A percentile compares a stretch with the other conserved stretches of the same genome.
These are phyloP conservation scores for Archocentrus centrarchus DNA, from an alignment of 2,113 vertebrate species.

Conservation along the genomic window DNA sequence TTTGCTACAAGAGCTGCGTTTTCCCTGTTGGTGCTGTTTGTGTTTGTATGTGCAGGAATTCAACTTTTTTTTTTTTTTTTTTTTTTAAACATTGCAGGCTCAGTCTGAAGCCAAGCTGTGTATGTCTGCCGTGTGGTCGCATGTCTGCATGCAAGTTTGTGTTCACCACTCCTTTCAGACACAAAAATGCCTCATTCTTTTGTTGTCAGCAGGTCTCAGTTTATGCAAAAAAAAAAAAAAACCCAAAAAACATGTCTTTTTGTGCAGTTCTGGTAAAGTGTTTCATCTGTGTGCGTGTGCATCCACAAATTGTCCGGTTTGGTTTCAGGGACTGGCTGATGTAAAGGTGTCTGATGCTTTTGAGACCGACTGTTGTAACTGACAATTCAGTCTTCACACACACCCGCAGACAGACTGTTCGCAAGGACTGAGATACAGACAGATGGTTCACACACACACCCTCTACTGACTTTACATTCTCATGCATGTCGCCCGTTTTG, in stretches of 20 bases:
- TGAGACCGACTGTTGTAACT: slow-evolving; percentile 43
- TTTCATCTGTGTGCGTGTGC: slow-evolving; percentile 9
- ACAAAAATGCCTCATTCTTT: slow-evolving; percentile 16
- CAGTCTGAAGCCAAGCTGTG: slow-evolving; percentile 20
- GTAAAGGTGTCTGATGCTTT: slow-evolving; percentile 51
- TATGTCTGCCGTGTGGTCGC: slow-evolving; percentile 38
- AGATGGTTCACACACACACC: slow-evolving; percentile 71
- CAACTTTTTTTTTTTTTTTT: slow-evolving; percentile 29
- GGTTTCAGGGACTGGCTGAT: slow-evolving; percentile 20
- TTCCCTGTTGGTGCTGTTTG: slow-evolving; percentile 23
- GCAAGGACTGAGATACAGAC: slow-evolving; percentile 36
- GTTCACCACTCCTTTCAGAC: neutral
- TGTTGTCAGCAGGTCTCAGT: slow-evolving; percentile 16
- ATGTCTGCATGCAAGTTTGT: slow-evolving; percentile 27
- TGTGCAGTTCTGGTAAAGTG: neutral
- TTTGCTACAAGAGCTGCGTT: slow-evolving; percentile 12
- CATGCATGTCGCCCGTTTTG: slow-evolving; percentile 26
- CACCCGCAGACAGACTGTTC: slow-evolving; percentile 69
- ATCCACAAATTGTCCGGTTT: slow-evolving; percentile 10
- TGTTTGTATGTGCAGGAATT: slow-evolving; percentile 11
- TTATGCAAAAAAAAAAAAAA: neutral
- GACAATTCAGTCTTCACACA: slow-evolving; percentile 61
- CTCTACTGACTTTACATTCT: slow-evolving; percentile 57
- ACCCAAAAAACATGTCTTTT: neutral
- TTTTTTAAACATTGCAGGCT: slow-evolving; percentile 31